Evolutionary conservation across 1,140 invertebrate genomes (phyloP).

Genomic region (Ceratina australensis): DNA sequence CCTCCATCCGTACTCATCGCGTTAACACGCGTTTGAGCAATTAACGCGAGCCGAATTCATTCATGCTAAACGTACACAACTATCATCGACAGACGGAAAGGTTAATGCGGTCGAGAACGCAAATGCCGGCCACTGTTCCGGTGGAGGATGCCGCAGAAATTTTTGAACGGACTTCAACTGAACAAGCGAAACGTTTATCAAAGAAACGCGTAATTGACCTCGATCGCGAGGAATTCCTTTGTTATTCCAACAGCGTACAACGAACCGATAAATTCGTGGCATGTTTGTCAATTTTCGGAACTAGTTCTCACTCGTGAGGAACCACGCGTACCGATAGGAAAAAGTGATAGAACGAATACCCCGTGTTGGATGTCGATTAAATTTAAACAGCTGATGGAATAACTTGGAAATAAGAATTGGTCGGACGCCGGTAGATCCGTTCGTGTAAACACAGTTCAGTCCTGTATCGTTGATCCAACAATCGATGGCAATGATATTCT

Average conservation of each 20-base stretch:
- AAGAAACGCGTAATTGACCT: conserved; percentile 7
- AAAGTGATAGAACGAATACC: too few species aligned
- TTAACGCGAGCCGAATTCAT: conserved; percentile 1
- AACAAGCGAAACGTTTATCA: not conserved
- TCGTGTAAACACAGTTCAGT: too few species aligned
- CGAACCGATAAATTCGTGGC: too few species aligned
- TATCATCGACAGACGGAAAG: not conserved
- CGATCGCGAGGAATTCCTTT: not conserved
- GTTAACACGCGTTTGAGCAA: conserved; percentile 3
- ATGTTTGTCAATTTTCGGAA: not conserved
- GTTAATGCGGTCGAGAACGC: not conserved
- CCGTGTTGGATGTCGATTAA: too few species aligned
- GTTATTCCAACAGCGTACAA: not conserved
- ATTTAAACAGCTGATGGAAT: too few species aligned
- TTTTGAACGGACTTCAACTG: not conserved
- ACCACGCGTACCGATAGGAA: too few species aligned
- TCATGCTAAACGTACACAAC: not conserved
- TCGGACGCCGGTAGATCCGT: too few species aligned
- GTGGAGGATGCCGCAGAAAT: not conserved
- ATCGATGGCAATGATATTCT: not conserved
- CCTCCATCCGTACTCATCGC: too few species aligned
- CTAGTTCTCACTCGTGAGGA: not conserved
- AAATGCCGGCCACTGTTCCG: not conserved
- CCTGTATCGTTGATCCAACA: too few species aligned
- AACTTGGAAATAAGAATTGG: too few species aligned